A percentile compares a stretch with the other conserved stretches of the same genome.
These are phyloP conservation scores for Cacatua alba DNA, from an alignment of 2,113 vertebrate genomes.

Conservation along the genomic window DNA sequence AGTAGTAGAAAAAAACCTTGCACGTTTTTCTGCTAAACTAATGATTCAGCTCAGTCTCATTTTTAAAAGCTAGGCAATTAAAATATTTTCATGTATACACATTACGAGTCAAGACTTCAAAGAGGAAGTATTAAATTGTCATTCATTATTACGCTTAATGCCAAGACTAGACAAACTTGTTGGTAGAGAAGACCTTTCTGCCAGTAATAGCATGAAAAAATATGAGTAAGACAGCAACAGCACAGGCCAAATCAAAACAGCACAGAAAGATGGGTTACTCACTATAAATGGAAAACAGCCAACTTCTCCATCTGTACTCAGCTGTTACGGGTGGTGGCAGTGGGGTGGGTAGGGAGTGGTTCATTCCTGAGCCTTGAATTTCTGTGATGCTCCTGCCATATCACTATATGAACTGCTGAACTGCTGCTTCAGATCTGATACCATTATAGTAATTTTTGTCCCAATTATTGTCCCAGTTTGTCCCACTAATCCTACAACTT, in stretches of 20 bases:
- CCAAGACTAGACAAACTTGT: neutral
- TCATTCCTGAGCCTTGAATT: neutral
- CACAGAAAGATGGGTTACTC: slow-evolving; percentile 48
- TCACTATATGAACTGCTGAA: neutral
- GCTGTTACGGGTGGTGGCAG: neutral
- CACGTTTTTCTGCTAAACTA: neutral
- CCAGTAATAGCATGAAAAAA: neutral
- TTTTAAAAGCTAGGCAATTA: neutral
- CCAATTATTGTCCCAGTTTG: neutral
- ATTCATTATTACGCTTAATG: neutral
- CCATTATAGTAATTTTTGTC: neutral
- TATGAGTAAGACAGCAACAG: neutral
- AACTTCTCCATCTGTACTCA: slow-evolving; percentile 22
- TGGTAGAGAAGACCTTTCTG: slow-evolving; percentile 4
- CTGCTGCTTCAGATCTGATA: neutral
- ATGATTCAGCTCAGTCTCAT: neutral
- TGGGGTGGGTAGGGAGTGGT: neutral
- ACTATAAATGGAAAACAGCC: slow-evolving; percentile 25
- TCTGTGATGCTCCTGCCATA: neutral
- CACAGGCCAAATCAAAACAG: slow-evolving; percentile 45
- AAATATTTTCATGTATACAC: neutral
- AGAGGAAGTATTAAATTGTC: slow-evolving; percentile 20
- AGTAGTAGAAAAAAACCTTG: neutral
- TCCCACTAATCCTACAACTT: neutral
- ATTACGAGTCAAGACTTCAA: neutral